Conservation (phyloP, 2,888 invertebrate species). For the Rugalucina vietnamica region DNA sequence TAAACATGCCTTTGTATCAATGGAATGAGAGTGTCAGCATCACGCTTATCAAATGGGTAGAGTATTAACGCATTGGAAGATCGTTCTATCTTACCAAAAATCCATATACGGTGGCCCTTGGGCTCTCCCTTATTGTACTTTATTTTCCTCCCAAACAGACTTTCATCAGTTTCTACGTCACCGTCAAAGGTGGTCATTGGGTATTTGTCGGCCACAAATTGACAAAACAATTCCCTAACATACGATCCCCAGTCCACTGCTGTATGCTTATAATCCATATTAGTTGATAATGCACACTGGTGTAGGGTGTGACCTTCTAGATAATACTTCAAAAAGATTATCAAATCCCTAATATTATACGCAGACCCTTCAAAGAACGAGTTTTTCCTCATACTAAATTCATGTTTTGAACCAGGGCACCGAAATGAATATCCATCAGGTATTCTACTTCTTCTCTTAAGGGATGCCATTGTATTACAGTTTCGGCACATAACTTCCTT, state of each 20-base stretch:
- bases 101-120: background rate
- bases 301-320: background rate
- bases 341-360: background rate
- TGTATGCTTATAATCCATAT: constrained; percentile 4
- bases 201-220: constrained; percentile 5
- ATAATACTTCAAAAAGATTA: constrained; percentile 1
- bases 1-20: background rate
- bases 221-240: constrained; percentile 6
- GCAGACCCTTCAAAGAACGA: constrained; percentile 27
- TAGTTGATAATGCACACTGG: background rate
- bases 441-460: background rate
- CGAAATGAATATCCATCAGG: background rate
- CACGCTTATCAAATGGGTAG: constrained; percentile 10
- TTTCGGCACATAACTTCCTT: background rate
- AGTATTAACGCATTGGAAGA: background rate
- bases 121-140: constrained; percentile 20
- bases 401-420: background rate
- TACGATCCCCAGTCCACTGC: constrained; percentile 7
- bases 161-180: constrained; percentile 18
- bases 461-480: background rate
- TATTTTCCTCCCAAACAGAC: constrained; percentile 17
- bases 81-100: constrained; percentile 3
- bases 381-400: constrained; percentile 14
- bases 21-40: background rate
- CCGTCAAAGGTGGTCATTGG: constrained; percentile 5